These are phyloP conservation scores for Glyptemys insculpta DNA, from an alignment of 2,797 vertebrate species.

Conservation along the genomic window DNA sequence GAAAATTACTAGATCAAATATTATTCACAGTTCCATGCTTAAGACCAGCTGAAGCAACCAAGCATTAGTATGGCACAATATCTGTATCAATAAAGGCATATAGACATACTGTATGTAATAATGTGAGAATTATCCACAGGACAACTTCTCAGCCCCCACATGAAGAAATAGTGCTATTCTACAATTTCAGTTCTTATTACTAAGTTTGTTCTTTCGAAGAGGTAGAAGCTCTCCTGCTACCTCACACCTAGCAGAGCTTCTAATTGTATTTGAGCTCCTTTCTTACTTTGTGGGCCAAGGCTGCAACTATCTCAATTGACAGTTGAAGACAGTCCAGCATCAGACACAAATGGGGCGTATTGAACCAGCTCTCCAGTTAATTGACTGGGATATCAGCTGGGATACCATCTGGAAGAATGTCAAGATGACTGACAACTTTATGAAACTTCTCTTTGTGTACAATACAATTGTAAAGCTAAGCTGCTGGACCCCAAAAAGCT, in stretches of 20 bases:
- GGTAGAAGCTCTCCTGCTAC: not conserved
- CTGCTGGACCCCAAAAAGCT: not conserved
- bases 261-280: not conserved
- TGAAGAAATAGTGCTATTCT: not conserved
- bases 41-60: not conserved
- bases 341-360: not conserved
- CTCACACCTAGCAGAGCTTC: not conserved
- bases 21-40: not conserved
- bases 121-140: not conserved
- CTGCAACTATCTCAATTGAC: not conserved
- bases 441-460: not conserved
- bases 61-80: not conserved
- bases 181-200: not conserved
- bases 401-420: slow-evolving; percentile 5
- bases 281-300: not conserved
- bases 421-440: not conserved
- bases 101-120: not conserved
- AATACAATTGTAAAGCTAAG: not conserved
- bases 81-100: not conserved
- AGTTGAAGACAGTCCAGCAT: not conserved
- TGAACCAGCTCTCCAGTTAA: slow-evolving; percentile 13
- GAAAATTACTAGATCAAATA: not conserved
- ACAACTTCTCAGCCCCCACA: not conserved
- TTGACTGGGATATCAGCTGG: not conserved
- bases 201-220: not conserved